Evolutionary conservation across 2,797 vertebrate genomes (phyloP).

Genomic region (Uromys caudimaculatus): DNA sequence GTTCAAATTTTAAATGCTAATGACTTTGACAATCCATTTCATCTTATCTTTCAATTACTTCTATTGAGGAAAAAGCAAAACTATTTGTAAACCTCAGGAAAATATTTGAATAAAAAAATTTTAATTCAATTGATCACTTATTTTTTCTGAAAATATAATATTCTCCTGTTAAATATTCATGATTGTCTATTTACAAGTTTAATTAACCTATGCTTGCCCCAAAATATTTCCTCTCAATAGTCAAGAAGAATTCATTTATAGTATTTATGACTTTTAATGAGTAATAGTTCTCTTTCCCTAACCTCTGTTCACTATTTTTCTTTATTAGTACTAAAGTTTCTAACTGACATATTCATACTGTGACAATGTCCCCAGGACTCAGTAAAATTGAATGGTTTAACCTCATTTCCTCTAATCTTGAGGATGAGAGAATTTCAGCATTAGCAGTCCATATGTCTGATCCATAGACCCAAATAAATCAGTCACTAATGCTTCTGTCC

Average conservation of each 20-base stretch:
- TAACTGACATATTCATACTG: neutral
- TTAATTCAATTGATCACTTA: neutral
- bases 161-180: neutral
- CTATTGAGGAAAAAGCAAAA: neutral
- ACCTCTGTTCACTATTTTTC: neutral
- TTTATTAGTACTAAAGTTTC: neutral
- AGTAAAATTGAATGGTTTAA: neutral
- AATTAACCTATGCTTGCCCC: neutral
- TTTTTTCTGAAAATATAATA: slow-evolving; percentile 13
- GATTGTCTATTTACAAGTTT: neutral
- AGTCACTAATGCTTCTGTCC: neutral
- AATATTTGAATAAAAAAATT: slow-evolving; percentile 31
- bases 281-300: neutral
- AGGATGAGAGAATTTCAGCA: neutral
- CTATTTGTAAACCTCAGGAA: neutral
- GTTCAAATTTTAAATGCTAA: neutral
- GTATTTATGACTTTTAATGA: neutral
- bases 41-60: neutral
- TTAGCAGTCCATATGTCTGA: neutral
- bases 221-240: neutral
- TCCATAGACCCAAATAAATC: neutral
- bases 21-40: neutral
- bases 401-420: neutral
- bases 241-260: neutral
- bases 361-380: neutral